phyloP scores from a whole-genome alignment of 2,113 vertebrate genomes.

The Mellivora capensis region DNA sequence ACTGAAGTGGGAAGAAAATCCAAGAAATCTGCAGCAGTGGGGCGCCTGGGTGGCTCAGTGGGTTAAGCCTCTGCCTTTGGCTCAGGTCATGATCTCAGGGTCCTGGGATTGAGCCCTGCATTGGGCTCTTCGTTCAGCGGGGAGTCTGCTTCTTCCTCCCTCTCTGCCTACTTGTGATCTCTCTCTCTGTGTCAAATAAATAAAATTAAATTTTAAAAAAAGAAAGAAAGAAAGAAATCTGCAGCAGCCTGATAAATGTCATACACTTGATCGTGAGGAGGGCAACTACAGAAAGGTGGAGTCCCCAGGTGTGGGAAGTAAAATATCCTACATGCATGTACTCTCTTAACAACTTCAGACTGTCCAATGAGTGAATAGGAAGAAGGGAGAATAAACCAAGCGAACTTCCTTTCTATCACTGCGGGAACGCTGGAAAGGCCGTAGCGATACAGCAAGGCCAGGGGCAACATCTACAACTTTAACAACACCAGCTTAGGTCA shows the following conservation, averaged over 20 bases:
- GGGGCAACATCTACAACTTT: no score
- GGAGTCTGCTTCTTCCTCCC: no score
- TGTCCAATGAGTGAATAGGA: not conserved
- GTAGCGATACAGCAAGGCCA: not conserved
- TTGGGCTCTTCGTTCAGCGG: no score
- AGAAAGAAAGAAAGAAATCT: no score
- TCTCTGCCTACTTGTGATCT: no score
- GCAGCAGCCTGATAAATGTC: not conserved
- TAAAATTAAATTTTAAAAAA: no score
- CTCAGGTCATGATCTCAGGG: no score
- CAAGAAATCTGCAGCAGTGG: not conserved
- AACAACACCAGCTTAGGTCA: not conserved
- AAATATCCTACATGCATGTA: not conserved
- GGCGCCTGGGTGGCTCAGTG: no score
- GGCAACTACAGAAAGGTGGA: not conserved
- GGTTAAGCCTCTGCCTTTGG: no score
- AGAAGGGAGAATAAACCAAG: not conserved
- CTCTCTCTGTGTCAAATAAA: no score
- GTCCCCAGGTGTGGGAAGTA: not conserved
- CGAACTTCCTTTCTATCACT: not conserved
- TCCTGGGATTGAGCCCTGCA: no score
- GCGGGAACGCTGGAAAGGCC: not conserved
- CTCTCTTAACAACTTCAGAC: not conserved
- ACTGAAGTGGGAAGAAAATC: not conserved
- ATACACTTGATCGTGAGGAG: not conserved